Percentiles rank a stretch among this genome's conserved stretches.
Evolutionary conservation across 2,888 invertebrate species (phyloP).

Genomic region (Sacculina carcini): DNA sequence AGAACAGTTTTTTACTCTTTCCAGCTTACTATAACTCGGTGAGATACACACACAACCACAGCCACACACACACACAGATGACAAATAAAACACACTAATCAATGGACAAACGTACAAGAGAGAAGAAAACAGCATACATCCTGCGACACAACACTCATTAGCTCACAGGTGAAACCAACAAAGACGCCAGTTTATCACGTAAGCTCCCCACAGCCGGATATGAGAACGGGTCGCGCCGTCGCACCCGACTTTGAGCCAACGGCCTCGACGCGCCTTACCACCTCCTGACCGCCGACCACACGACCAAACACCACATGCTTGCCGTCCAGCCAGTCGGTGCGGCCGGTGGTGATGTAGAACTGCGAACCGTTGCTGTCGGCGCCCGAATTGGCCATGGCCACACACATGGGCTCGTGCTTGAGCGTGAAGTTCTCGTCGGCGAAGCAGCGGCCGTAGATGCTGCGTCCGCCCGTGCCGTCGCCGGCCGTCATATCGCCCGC

Average conservation of each 20-base stretch:
- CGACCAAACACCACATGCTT: conserved; percentile 97
- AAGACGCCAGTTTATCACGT: neutral
- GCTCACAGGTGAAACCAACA: neutral
- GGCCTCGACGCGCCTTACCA: conserved; percentile 62
- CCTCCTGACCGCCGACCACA: conserved; percentile 73
- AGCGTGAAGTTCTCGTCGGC: conserved; percentile 24
- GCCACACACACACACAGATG: no score
- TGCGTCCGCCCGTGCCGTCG: conserved; percentile 28
- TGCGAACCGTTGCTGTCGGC: conserved; percentile 90
- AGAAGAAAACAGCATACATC: neutral
- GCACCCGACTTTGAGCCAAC: neutral
- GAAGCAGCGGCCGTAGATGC: conserved; percentile 23
- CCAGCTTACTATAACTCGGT: no score
- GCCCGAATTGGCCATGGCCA: conserved; percentile 98
- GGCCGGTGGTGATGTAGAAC: conserved; percentile 78
- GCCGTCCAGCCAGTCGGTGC: conserved; percentile 49
- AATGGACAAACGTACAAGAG: no score
- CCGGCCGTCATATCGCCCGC: conserved; percentile 31
- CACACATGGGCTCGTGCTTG: conserved; percentile 22
- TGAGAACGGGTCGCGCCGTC: neutral
- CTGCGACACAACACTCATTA: neutral
- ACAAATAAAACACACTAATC: no score
- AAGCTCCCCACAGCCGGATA: neutral
- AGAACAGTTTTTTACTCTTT: no score
- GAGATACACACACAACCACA: no score